Base-by-base conservation (phyloP, 2,113 vertebrate species). In the Ptilorrhoa leucosticta region DNA sequence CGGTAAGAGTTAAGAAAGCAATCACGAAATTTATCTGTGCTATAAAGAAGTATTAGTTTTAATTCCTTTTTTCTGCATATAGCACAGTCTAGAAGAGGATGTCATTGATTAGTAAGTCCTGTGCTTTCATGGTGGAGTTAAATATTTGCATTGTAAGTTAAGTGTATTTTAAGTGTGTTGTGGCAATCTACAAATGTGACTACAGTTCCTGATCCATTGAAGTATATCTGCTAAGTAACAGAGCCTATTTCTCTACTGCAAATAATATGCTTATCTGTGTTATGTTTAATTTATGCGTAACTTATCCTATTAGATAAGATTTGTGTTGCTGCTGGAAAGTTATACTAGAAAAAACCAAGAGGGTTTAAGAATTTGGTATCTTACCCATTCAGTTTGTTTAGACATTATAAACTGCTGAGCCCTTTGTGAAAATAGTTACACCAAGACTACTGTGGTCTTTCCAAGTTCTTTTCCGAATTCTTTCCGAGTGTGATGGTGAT, bases 141-240 rank as follows among this genome's bases (percentile, higher is more conserved):
- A 95, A 70, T 96, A 88, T 83, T 94, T 95, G 60, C 68, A 37
- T 70, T 92, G 44, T 31, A 70, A 66, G 82, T 65, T 83, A 73
- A 83, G 57, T 85, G 42, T 88, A 28, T 73, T 77, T 65, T 79
- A 73, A 73, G 33, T 85, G 39, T 88, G 15, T 71, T 63, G 51
- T 88, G 69, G 54, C 63, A 64, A 47, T 90, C 50, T 73, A n/a
- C 50, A 90, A 91, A 77, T 63, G 37, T 16, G 51, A 13, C 47
- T 66, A 3, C 64, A 81, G 70, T 81, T 90, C 66, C 81, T 70
- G 73, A 21, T 80, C 42, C 16, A 3, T 75, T 81, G 60, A 71
- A 94, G 33, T 44, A 0, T 66, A 66, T 66, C 58, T 96, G 35
- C 78, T 65, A 37, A 73, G 61, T 57, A 96, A 58, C n/a, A 17